Conservation (phyloP, 1,140 invertebrate genomes). For the Papilio xuthus region DNA sequence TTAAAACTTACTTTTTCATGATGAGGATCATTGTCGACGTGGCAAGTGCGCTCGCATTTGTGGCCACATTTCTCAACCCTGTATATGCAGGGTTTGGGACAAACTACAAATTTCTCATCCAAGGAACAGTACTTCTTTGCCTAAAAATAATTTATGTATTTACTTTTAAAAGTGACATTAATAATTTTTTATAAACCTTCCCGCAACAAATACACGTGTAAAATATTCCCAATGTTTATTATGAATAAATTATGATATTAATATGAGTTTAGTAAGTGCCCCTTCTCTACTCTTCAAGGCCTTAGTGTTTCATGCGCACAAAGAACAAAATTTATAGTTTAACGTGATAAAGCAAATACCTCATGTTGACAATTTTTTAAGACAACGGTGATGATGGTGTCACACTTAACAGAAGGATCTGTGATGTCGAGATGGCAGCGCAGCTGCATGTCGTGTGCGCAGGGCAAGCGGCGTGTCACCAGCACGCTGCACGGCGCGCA, state of each 20-base stretch:
- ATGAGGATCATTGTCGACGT: constrained; percentile 78
- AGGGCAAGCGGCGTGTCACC: constrained; percentile 71
- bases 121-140: constrained; percentile 69
- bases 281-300: too few species aligned
- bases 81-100: constrained; percentile 67
- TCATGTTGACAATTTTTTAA: constrained; percentile 80
- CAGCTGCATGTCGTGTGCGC: constrained; percentile 73
- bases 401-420: constrained; percentile 65
- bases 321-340: too few species aligned
- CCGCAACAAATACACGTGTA: neutral
- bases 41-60: constrained; percentile 73
- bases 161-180: neutral
- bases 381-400: constrained; percentile 55
- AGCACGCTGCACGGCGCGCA: constrained; percentile 75
- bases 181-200: neutral
- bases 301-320: too few species aligned
- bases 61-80: constrained; percentile 80
- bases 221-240: too few species aligned
- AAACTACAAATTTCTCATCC: constrained; percentile 60
- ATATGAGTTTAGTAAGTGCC: too few species aligned
- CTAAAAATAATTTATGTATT: constrained; percentile 45
- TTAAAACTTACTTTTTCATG: constrained; percentile 67
- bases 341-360: constrained; percentile 42
- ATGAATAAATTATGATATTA: too few species aligned
- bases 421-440: constrained; percentile 62